Conservation (phyloP, 2,113 vertebrate genomes). For the Gambusia affinis region DNA sequence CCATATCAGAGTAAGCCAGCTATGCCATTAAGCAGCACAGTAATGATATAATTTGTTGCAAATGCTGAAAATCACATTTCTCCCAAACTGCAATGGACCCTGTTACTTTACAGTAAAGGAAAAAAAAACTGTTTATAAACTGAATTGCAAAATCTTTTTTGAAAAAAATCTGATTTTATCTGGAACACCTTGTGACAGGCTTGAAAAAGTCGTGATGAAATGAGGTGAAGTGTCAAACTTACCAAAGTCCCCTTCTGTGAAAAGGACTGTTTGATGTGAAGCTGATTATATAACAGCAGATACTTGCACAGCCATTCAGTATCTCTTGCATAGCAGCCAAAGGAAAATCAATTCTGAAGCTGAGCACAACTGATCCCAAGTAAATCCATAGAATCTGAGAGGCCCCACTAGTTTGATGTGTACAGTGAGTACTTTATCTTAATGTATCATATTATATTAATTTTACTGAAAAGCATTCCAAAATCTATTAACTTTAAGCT, state of each 20-base stretch:
- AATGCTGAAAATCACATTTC: neutral
- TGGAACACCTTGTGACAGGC: constrained; percentile 7
- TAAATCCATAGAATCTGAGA: constrained; percentile 39
- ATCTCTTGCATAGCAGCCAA: constrained; percentile 28
- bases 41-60: neutral
- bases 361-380: constrained; percentile 57
- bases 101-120: no score
- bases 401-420: neutral
- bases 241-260: constrained; percentile 31
- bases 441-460: neutral
- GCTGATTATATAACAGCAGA: constrained; percentile 58
- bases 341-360: constrained; percentile 50
- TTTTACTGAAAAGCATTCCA: neutral
- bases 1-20: neutral
- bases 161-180: neutral
- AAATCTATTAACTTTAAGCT: no score
- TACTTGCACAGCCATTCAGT: constrained; percentile 2
- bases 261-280: constrained; percentile 48
- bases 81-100: no score
- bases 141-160: no score
- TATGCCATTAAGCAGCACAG: no score
- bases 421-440: neutral
- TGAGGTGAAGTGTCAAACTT: constrained; percentile 32
- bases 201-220: neutral
- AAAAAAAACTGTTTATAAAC: no score